Percentiles rank a stretch among this genome's conserved stretches.
phyloP scores from a whole-genome alignment of 92 coral and sea anemone genomes.

The Scolanthus callimorphus region DNA sequence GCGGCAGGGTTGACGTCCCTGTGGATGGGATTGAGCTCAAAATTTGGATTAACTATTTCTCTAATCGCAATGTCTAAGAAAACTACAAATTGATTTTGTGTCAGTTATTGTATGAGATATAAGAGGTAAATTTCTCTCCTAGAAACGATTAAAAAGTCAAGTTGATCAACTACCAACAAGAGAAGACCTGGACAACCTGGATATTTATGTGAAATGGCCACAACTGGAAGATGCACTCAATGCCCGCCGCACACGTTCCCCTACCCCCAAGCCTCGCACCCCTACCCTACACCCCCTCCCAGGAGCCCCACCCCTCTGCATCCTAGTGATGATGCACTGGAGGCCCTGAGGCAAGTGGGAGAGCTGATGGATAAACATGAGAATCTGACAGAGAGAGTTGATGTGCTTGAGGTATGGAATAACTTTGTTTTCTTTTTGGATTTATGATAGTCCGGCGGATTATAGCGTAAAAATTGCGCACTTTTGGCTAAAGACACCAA shows the following conservation, averaged over 20 bases:
- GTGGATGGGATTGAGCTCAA: too few species aligned
- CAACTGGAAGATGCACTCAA: constrained; percentile 91
- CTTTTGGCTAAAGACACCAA: too few species aligned
- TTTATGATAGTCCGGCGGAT: too few species aligned
- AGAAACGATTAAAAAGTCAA: constrained; percentile 69
- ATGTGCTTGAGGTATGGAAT: constrained; percentile 78
- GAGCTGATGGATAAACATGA: constrained; percentile 80
- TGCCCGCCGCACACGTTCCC: constrained; percentile 61
- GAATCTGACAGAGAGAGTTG: constrained; percentile 59
- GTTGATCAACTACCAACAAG: constrained; percentile 85
- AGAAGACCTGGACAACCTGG: constrained; percentile 80
- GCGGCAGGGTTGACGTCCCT: too few species aligned
- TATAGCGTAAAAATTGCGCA: too few species aligned
- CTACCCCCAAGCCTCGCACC: constrained; percentile 63
- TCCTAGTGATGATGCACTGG: constrained; percentile 83
- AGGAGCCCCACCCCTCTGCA: constrained; percentile 66
- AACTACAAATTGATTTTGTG: too few species aligned
- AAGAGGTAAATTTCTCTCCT: too few species aligned
- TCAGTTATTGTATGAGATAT: too few species aligned
- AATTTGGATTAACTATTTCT: too few species aligned
- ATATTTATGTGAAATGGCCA: constrained; percentile 96
- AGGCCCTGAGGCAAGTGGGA: constrained; percentile 90
- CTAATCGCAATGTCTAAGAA: too few species aligned
- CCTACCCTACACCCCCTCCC: constrained; percentile 54
- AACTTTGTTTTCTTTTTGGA: too few species aligned